Evolutionary conservation across 1,140 invertebrate species (phyloP).

Genomic region (Melitaea cinxia): DNA sequence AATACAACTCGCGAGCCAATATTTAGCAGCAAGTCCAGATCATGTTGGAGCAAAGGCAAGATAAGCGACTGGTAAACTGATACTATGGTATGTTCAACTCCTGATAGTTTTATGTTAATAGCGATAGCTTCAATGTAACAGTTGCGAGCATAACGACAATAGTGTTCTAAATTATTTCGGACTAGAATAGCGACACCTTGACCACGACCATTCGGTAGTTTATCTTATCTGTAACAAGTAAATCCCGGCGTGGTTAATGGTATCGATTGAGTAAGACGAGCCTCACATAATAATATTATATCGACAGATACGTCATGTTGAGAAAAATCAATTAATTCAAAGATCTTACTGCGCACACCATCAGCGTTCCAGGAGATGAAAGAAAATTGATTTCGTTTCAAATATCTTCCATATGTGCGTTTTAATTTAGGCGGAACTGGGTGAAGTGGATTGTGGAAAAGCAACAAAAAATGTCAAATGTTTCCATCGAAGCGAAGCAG

Average conservation of each 20-base stretch:
- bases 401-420: too few relatives aligned
- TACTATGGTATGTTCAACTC: not conserved
- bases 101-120: not conserved
- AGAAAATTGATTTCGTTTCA: not conserved
- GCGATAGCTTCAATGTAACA: constrained; percentile 2
- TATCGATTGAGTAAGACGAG: not conserved
- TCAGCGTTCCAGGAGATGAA: constrained; percentile 4
- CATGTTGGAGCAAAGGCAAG: not conserved
- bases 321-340: not conserved
- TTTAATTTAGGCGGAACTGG: too few relatives aligned
- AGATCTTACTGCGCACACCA: not conserved
- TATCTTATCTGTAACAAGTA: not conserved
- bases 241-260: not conserved
- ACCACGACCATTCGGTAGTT: not conserved
- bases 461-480: too few relatives aligned
- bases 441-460: too few relatives aligned
- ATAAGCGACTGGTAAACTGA: constrained; percentile 15
- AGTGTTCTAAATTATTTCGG: not conserved
- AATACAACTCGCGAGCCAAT: not conserved
- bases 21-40: not conserved
- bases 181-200: constrained; percentile 10
- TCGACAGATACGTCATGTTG: not conserved
- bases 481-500: too few relatives aligned
- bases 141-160: not conserved
- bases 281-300: constrained; percentile 2